Evolutionary conservation across 2,888 invertebrate species (phyloP).

Genomic region (Tanypteryx hageni): DNA sequence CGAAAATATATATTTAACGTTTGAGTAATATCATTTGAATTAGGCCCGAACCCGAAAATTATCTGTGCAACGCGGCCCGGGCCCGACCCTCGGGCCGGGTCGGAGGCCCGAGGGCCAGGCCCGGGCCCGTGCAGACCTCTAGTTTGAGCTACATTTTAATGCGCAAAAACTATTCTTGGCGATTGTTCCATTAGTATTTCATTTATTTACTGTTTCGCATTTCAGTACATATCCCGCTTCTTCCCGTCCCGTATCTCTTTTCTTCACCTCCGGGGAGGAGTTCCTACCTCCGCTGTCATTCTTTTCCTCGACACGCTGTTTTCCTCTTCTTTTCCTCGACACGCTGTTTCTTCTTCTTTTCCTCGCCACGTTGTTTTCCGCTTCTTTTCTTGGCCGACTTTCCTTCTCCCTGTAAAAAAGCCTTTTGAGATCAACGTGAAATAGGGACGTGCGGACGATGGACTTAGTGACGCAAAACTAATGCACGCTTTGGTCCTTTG

Average conservation of each 20-base stretch:
- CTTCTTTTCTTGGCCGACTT: background rate
- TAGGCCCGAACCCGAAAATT: no score
- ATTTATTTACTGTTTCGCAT: background rate
- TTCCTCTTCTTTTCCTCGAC: slow-evolving; percentile 4
- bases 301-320: background rate
- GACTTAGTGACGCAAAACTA: slow-evolving; percentile 42
- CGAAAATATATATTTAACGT: no score
- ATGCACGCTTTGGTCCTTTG: slow-evolving; percentile 19
- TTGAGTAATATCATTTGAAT: no score
- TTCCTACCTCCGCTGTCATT: slow-evolving; percentile 3
- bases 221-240: no score
- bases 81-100: no score
- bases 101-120: no score
- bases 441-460: background rate
- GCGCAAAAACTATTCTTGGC: no score
- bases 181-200: background rate
- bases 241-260: background rate
- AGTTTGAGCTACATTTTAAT: no score
- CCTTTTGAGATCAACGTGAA: slow-evolving; percentile 1
- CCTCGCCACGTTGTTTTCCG: background rate
- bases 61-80: no score
- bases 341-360: slow-evolving; percentile 17
- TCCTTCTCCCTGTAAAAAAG: background rate
- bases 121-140: no score
- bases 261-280: background rate